phyloP scores from a whole-genome alignment of 2,113 vertebrate species.

The Nycticryphes semicollaris region DNA sequence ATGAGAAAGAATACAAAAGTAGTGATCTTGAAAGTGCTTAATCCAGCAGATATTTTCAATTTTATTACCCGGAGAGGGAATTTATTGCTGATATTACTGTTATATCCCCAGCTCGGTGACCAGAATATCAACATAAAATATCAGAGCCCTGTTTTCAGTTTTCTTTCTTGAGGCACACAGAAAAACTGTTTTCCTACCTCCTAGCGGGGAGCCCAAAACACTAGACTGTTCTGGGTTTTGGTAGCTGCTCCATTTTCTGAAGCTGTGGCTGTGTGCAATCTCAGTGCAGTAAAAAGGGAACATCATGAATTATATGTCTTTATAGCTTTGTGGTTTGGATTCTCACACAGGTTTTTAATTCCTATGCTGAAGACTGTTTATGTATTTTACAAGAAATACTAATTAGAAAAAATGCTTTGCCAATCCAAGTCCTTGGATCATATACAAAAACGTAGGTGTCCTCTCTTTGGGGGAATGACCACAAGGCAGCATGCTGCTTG shows the following conservation, averaged over 20 bases:
- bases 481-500: conserved; percentile 46
- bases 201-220: conserved; percentile 34
- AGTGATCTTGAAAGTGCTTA: neutral
- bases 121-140: neutral
- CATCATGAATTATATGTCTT: conserved; percentile 50
- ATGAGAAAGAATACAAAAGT: neutral
- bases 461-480: conserved; percentile 28
- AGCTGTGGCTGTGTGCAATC: conserved; percentile 15
- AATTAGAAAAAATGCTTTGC: conserved; percentile 50
- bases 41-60: neutral
- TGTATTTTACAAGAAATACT: conserved; percentile 63
- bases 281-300: conserved; percentile 26
- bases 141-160: neutral
- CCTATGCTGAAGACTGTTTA: conserved; percentile 31
- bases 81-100: neutral
- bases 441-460: conserved; percentile 59
- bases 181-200: conserved; percentile 9
- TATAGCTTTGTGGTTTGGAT: conserved; percentile 59
- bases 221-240: neutral
- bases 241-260: conserved; percentile 31
- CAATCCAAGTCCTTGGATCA: conserved; percentile 37
- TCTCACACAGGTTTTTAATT: conserved; percentile 63
- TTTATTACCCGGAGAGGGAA: neutral
- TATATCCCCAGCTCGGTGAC: neutral
- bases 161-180: neutral